These are phyloP conservation scores for Stichodactyla helianthus DNA, from an alignment of 64 coral and sea anemone species.

Conservation along the genomic window DNA sequence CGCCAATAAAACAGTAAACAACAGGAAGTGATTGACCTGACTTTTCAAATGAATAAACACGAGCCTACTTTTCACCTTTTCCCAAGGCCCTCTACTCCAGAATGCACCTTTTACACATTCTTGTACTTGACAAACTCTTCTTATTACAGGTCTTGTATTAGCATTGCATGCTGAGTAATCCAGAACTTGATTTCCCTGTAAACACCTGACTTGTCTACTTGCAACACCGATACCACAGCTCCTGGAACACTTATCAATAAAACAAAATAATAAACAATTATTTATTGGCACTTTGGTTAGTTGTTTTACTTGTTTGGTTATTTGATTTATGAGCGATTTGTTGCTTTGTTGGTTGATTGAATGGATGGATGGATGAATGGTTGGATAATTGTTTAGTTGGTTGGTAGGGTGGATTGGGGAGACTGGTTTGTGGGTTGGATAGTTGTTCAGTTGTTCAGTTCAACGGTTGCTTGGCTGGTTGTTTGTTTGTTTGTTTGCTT, in stretches of 20 bases:
- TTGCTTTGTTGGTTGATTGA: no score
- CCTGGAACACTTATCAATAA: constrained; percentile 49
- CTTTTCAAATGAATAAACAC: neutral
- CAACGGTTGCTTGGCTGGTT: no score
- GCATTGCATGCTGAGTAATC: constrained; percentile 20
- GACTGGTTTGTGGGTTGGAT: no score
- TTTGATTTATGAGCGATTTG: no score
- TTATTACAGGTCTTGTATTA: constrained; percentile 4
- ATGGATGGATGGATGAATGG: no score
- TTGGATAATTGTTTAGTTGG: no score
- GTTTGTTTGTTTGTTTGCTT: no score
- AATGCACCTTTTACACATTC: constrained; percentile 20
- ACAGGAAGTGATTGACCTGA: neutral
- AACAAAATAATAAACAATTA: neutral
- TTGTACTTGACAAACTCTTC: constrained; percentile 15
- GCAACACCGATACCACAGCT: constrained; percentile 51
- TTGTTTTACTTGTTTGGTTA: no score
- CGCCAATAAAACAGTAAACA: no score
- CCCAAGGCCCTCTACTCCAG: constrained; percentile 56
- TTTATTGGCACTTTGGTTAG: no score
- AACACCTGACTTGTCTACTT: constrained; percentile 30
- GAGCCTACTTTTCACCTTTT: constrained; percentile 7
- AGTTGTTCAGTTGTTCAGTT: no score
- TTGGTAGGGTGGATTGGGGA: no score
- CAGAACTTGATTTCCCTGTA: constrained; percentile 25